Conservation (phyloP, 2,113 vertebrate genomes). For the Oostethus manadensis region DNA sequence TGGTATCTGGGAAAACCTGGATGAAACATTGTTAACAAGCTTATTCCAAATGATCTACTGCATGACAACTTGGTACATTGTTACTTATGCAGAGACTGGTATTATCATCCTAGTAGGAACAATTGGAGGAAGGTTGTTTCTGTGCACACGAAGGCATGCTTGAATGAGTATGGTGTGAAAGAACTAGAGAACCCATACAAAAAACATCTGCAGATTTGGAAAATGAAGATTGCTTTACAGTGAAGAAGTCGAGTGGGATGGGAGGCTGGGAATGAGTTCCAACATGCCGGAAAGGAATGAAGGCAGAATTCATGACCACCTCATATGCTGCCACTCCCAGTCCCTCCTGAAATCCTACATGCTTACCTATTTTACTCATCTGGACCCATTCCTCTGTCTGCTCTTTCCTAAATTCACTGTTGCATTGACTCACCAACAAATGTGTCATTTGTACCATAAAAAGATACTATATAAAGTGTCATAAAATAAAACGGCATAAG, state of each 20-base stretch:
- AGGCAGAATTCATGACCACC: constrained; percentile 27
- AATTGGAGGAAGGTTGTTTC: neutral
- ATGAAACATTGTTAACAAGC: constrained; percentile 1
- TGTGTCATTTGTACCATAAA: neutral
- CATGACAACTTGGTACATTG: neutral
- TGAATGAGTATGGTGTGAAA: neutral
- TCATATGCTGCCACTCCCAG: constrained; percentile 53
- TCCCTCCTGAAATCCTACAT: constrained; percentile 34
- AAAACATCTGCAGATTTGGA: neutral
- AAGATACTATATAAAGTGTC: neutral
- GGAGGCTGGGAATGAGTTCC: constrained; percentile 42
- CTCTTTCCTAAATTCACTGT: constrained; percentile 6
- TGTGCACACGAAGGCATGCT: neutral
- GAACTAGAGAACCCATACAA: neutral
- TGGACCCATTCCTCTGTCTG: neutral
- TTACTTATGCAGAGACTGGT: neutral
- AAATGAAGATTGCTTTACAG: neutral
- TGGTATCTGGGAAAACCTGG: constrained; percentile 13
- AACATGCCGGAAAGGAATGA: constrained; percentile 48
- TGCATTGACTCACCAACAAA: neutral
- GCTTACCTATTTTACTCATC: constrained; percentile 7
- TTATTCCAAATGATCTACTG: too few species aligned
- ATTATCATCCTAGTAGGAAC: neutral
- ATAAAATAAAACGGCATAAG: neutral
- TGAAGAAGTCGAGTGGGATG: constrained; percentile 6